These are phyloP conservation scores for Kobus ellipsiprymnus DNA, from an alignment of 2,113 vertebrate species.

Conservation along the genomic window DNA sequence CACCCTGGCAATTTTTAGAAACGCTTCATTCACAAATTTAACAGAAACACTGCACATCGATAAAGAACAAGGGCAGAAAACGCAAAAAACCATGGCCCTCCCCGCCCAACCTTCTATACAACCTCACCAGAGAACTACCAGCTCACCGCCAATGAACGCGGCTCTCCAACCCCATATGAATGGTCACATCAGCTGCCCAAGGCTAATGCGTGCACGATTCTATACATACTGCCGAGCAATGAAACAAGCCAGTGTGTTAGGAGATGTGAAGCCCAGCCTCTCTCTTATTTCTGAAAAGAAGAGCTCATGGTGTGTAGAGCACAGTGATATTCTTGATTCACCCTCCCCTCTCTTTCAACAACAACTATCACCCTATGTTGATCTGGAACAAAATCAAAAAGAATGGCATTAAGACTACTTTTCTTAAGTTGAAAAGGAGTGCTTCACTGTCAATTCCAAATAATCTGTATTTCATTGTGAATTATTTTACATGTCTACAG, in stretches of 20 bases:
- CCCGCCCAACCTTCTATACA: not conserved
- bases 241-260: constrained; percentile 66
- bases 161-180: constrained; percentile 35
- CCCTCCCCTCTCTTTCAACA: not conserved
- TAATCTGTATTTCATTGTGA: not conserved
- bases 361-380: not conserved
- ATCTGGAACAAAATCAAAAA: constrained; percentile 42
- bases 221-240: constrained; percentile 53
- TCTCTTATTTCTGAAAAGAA: constrained; percentile 71
- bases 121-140: not conserved
- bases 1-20: not conserved
- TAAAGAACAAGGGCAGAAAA: constrained; percentile 7
- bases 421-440: not conserved
- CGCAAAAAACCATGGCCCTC: not conserved
- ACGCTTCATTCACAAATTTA: not conserved
- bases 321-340: constrained; percentile 43
- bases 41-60: not conserved
- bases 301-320: constrained; percentile 59
- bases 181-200: constrained; percentile 59
- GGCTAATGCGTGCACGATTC: constrained; percentile 67
- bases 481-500: not conserved
- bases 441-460: not conserved
- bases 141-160: not conserved
- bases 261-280: constrained; percentile 56
- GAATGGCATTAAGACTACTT: not conserved